Base-by-base conservation (phyloP, 2,113 vertebrate genomes). In the Merops nubicus region DNA sequence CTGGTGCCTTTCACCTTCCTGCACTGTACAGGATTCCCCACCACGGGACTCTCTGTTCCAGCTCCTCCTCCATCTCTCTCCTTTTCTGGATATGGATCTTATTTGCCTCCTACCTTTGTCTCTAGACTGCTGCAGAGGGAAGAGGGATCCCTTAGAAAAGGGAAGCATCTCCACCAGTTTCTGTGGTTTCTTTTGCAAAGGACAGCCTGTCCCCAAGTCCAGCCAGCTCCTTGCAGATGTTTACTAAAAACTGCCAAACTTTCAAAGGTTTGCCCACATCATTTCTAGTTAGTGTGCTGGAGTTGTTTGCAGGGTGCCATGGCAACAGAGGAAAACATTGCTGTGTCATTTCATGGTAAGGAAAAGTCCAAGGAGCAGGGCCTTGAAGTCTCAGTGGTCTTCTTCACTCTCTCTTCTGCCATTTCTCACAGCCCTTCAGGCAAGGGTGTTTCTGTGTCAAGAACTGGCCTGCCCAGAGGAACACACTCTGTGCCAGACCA, bases 131-230 rank as follows among this genome's bases (percentile, higher is more conserved):
- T 67, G 51, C 38, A 74, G 34, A 80, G 15, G 75, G n/a, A n/a
- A n/a, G n/a, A n/a, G n/a, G n/a, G n/a, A n/a, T n/a, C 54, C 70
- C 34, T 76, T 47, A 56, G 47, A 70, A 93, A 85, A 94, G 40
- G 36, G 8, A 9, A 47, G 21, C 1, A 1, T 84, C 42, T 86
- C 43, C 54, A 74, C 42, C 38, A 43, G 4, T 74, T 88, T 90
- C 68, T 92, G 92, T 93, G 96, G 78, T 88, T 91, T 93, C 50
- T 88, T 86, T 88, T 81, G 54, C 68, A 96, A 81, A 90, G 79
- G 59, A 93, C 70, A 93, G 72, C 8, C 51, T 91, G 93, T 95
- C 87, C 75, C 29, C 43, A 74, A 36, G 75, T 63, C 76, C 68
- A 95, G 85, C 36, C 90, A 90, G 78, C 45, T 83, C 67, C 34